A percentile compares a stretch with the other conserved stretches of the same genome.
Conservation (phyloP, 2,797 vertebrate species). For the Gobionotothen gibberifrons region DNA sequence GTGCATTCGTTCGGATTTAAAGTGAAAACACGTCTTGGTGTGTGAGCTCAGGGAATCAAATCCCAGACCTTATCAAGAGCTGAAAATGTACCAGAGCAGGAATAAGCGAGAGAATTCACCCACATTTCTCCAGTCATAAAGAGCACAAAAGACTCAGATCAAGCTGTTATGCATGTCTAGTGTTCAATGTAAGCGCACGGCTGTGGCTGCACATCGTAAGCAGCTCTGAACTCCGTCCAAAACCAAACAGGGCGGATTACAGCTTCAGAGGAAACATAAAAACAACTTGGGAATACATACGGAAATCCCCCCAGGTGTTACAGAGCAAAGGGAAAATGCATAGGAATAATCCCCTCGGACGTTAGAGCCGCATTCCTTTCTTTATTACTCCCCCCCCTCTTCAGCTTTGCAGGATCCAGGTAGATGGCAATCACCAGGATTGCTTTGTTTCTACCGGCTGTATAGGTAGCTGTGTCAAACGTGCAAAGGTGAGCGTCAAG, state of each 20-base stretch:
- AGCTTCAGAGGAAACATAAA: conserved; percentile 38
- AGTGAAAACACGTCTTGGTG: conserved; percentile 23
- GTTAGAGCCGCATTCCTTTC: conserved; percentile 78
- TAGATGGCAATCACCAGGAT: conserved; percentile 68
- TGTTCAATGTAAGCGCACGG: conserved; percentile 21
- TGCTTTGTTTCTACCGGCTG: conserved; percentile 56
- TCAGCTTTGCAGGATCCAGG: conserved; percentile 68
- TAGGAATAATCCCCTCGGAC: conserved; percentile 72
- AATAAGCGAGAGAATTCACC: conserved; percentile 42
- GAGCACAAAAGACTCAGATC: conserved; percentile 27
- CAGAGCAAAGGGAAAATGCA: conserved; percentile 58
- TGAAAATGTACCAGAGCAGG: conserved; percentile 29
- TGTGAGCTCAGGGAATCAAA: conserved; percentile 48
- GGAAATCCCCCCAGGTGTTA: conserved; percentile 75
- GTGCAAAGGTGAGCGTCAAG: conserved; percentile 66
- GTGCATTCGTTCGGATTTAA: conserved; percentile 29
- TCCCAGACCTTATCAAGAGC: conserved; percentile 54
- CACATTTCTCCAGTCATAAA: conserved; percentile 37
- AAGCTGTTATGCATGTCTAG: conserved; percentile 14
- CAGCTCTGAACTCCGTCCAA: conserved; percentile 42
- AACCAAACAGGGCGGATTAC: conserved; percentile 66
- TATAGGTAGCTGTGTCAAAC: conserved; percentile 43
- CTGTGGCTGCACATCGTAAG: conserved; percentile 43
- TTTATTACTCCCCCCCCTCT: conserved; percentile 74
- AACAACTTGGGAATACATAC: conserved; percentile 48